Evolutionary conservation across 2,797 vertebrate species (phyloP).

Genomic region (Otolemur crassicaudatus): DNA sequence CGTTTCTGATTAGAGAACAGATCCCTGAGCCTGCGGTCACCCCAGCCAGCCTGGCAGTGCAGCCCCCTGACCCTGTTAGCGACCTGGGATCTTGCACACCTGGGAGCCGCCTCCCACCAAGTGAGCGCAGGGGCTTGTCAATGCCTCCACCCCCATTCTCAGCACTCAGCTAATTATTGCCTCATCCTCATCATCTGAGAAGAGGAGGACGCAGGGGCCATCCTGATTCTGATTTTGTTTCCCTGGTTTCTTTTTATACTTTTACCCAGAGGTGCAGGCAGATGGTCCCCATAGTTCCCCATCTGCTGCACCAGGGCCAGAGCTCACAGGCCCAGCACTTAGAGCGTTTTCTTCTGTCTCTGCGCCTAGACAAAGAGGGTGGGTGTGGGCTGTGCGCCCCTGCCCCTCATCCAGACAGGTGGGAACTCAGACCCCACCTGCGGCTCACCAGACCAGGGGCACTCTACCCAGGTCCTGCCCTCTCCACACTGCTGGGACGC

Average conservation of each 20-base stretch:
- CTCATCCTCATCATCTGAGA: neutral
- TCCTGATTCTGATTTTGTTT: neutral
- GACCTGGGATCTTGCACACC: neutral
- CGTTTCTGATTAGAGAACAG: neutral
- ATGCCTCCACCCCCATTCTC: neutral
- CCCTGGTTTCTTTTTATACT: neutral
- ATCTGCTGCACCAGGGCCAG: neutral
- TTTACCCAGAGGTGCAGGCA: neutral
- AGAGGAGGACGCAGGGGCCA: neutral
- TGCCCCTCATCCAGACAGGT: neutral
- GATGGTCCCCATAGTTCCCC: neutral
- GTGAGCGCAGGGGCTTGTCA: too few relatives aligned
- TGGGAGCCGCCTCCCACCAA: neutral
- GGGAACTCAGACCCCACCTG: neutral
- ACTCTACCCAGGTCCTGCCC: neutral
- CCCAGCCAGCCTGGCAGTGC: neutral
- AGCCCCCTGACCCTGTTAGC: neutral
- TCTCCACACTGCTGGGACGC: neutral
- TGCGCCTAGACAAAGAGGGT: neutral
- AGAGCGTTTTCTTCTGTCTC: neutral
- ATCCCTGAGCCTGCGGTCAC: rapidly evolving
- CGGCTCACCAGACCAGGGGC: neutral
- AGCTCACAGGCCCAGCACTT: neutral
- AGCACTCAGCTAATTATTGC: neutral
- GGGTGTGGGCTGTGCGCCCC: neutral